Evolutionary conservation across 1,140 invertebrate genomes (phyloP), one percentile per base, ranked within the genome.

Genomic region (Planococcus citri): DNA sequence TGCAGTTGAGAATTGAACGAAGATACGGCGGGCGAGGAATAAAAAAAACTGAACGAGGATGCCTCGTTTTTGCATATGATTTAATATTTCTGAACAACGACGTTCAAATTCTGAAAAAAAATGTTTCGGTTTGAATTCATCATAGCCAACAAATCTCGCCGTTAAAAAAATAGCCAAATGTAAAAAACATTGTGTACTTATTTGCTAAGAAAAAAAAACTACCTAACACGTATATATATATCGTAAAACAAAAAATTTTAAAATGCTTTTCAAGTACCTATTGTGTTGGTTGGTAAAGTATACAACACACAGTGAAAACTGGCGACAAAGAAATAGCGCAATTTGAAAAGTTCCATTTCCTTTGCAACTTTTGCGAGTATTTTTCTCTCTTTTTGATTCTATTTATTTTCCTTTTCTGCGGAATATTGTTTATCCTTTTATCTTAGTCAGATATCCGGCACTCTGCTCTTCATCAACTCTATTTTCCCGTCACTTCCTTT

Each of bases 321-420:
- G 60, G 60, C 60, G 60, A 64, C 60, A 64, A 64, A 64, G 60
- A 64, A 64, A 64, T 64, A 64, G 60, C 60, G 60, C 60, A 64
- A 24, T 64, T 64, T 64, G 60, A 64, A 64, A 64, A 64, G 60
- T 64, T 64, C 60, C 60, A 64, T 64, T 64, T 64, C 60, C 60
- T 64, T 64, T 64, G 60, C 22, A 64, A 64, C 60, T 64, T 64
- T 64, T 64, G 60, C 60, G 60, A 64, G 60, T 64, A 64, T 64
- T 64, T 64, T 64, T 64, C 60, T 64, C 60, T 64, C 60, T 64
- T 64, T 64, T 64, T 64, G 22, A 64, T 64, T 64, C 60, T 64
- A 64, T 64, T 64, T 64, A 64, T 64, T 64, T 64, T 64, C 60
- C 22, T 64, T 64, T 64, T 64, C 60, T 64, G 60, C 12, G 60